phyloP scores from a whole-genome alignment of 1,140 invertebrate genomes.

The Drosophila eugracilis region DNA sequence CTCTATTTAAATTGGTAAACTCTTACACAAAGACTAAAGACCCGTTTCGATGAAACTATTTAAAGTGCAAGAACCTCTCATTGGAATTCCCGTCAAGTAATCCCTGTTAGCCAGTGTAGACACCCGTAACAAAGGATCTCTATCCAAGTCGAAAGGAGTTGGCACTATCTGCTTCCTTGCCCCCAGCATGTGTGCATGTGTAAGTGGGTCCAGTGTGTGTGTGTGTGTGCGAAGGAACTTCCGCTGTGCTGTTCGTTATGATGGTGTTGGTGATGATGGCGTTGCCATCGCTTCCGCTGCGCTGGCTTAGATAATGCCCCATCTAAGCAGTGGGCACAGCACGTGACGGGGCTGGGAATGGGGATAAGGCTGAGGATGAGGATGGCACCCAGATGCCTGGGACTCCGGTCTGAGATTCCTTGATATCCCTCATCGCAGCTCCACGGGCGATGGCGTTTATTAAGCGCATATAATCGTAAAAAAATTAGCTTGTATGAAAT shows the following conservation, averaged over 20 bases:
- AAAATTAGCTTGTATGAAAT: constrained; percentile 70
- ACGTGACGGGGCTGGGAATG: constrained; percentile 32
- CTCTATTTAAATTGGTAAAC: too few species aligned
- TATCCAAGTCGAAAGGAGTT: constrained; percentile 44
- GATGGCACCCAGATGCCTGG: constrained; percentile 14
- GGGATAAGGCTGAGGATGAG: constrained; percentile 18
- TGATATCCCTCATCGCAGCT: constrained; percentile 44
- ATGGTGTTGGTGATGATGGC: constrained; percentile 37
- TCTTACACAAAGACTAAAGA: too few species aligned
- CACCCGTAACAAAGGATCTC: constrained; percentile 16
- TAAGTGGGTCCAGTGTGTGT: neutral
- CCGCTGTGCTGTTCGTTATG: constrained; percentile 21
- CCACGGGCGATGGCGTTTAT: constrained; percentile 60
- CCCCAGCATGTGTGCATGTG: constrained; percentile 4
- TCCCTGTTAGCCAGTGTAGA: constrained; percentile 38
- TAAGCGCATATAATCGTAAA: constrained; percentile 70
- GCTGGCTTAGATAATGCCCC: constrained; percentile 48
- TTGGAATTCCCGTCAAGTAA: constrained; percentile 7
- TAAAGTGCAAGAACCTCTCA: neutral
- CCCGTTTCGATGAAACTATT: neutral
- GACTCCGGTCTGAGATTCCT: constrained; percentile 29
- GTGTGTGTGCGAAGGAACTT: constrained; percentile 26
- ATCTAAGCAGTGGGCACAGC: constrained; percentile 55
- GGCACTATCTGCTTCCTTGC: constrained; percentile 8
- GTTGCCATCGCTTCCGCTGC: constrained; percentile 42